These are phyloP conservation scores for Corapipo altera DNA, from an alignment of 2,113 vertebrate genomes.

Conservation along the genomic window DNA sequence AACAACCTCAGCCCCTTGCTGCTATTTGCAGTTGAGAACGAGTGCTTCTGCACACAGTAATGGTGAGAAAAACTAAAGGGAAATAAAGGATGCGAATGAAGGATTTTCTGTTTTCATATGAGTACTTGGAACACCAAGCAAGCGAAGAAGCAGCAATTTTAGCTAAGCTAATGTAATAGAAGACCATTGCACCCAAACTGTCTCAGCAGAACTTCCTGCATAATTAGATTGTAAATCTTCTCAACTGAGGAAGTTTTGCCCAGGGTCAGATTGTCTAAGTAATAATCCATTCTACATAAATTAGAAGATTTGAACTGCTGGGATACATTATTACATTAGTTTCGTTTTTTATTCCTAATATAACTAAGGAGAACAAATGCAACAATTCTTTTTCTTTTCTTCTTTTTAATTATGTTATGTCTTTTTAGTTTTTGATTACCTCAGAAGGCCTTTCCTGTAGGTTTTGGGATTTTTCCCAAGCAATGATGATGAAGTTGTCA, in stretches of 20 bases:
- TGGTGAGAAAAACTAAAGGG: slow-evolving; percentile 15
- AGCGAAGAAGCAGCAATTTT: slow-evolving; percentile 45
- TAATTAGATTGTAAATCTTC: slow-evolving; percentile 70
- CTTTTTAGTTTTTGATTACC: slow-evolving; percentile 8
- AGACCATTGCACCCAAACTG: slow-evolving; percentile 56
- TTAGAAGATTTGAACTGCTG: slow-evolving; percentile 64
- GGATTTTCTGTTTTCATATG: slow-evolving; percentile 25
- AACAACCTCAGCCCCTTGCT: neutral
- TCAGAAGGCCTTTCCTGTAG: slow-evolving; percentile 15
- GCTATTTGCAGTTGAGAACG: neutral
- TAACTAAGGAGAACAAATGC: slow-evolving; percentile 36
- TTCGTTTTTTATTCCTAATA: slow-evolving; percentile 38
- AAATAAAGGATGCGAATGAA: neutral
- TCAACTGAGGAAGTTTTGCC: slow-evolving; percentile 67
- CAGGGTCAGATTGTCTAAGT: slow-evolving; percentile 67
- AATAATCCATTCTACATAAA: slow-evolving; percentile 71
- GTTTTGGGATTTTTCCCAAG: slow-evolving; percentile 19
- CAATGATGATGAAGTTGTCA: neutral
- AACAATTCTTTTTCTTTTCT: slow-evolving; percentile 13
- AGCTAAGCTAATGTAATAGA: slow-evolving; percentile 64
- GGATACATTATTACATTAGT: slow-evolving; percentile 54
- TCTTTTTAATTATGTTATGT: neutral
- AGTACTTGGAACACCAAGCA: slow-evolving; percentile 47
- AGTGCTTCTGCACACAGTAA: neutral
- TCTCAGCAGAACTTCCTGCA: slow-evolving; percentile 69